These are phyloP conservation scores for Andricus grossulariae DNA, from an alignment of 1,140 invertebrate genomes.

Conservation along the genomic window DNA sequence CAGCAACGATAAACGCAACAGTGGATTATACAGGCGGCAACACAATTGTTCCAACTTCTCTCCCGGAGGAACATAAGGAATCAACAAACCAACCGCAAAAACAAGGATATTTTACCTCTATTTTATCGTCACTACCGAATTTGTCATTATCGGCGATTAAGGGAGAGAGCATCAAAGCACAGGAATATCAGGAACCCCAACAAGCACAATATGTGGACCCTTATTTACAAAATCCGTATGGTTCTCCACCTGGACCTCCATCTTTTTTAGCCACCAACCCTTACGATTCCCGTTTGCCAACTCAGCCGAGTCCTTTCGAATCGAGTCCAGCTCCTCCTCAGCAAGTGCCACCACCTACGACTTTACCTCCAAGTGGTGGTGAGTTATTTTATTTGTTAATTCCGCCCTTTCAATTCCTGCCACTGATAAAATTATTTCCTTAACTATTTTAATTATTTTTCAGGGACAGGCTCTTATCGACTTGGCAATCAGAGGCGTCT, in stretches of 20 bases:
- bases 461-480: conserved; percentile 65
- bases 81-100: conserved; percentile 52
- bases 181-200: conserved; percentile 38
- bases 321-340: conserved; percentile 16
- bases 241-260: neutral
- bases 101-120: conserved; percentile 67
- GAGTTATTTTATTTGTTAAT: conserved; percentile 32
- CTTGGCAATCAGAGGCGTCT: conserved; percentile 70
- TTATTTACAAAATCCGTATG: conserved; percentile 32
- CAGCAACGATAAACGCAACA: conserved; percentile 3
- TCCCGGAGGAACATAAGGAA: conserved; percentile 46
- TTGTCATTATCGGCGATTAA: conserved; percentile 63
- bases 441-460: conserved; percentile 37
- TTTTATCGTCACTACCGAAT: conserved; percentile 69
- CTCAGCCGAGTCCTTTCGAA: neutral
- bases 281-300: conserved; percentile 16
- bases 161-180: conserved; percentile 43
- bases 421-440: neutral
- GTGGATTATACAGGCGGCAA: conserved; percentile 8
- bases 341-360: conserved; percentile 38
- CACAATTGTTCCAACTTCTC: conserved; percentile 7
- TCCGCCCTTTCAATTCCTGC: neutral
- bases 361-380: conserved; percentile 53
- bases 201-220: conserved; percentile 38
- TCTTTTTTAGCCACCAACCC: conserved; percentile 36